phyloP scores from a whole-genome alignment of 2,113 vertebrate species.

The Thomomys bottae region DNA sequence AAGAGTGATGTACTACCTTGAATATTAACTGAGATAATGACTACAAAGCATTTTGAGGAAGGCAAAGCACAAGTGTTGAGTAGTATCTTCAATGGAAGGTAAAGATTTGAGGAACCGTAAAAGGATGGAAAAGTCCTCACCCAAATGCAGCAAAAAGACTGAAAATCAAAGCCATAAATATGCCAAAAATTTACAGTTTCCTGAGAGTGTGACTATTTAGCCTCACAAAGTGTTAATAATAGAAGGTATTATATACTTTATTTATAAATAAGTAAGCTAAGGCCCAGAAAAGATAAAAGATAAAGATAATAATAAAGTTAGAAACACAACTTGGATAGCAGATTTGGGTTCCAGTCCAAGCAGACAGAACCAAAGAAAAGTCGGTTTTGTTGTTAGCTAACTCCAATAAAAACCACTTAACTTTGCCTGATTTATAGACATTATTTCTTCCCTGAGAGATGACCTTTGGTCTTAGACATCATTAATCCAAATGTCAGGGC shows the following conservation, averaged over 20 bases:
- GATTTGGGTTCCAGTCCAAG: slow-evolving; percentile 22
- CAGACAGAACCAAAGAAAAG: slow-evolving; percentile 37
- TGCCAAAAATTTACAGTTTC: slow-evolving; percentile 8
- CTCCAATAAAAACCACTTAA: neutral
- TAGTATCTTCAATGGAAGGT: neutral
- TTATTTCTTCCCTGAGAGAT: slow-evolving; percentile 34
- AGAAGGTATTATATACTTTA: neutral
- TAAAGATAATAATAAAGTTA: neutral
- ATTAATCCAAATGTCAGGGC: slow-evolving; percentile 58
- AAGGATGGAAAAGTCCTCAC: neutral
- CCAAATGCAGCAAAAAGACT: neutral
- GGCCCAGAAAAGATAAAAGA: neutral
- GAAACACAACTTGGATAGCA: neutral
- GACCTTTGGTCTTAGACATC: neutral
- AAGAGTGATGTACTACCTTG: neutral
- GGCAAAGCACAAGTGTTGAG: neutral
- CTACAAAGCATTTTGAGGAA: neutral
- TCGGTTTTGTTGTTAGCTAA: neutral
- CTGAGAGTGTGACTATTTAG: neutral
- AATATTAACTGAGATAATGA: slow-evolving; percentile 13
- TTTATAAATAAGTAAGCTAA: neutral
- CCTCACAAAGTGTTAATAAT: neutral
- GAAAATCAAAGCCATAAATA: neutral
- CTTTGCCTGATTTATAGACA: slow-evolving; percentile 24
- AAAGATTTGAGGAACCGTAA: neutral